Evolutionary conservation across 2,113 vertebrate genomes (phyloP), one percentile per base, ranked within the genome.

Genomic region (Salminus brasiliensis): DNA sequence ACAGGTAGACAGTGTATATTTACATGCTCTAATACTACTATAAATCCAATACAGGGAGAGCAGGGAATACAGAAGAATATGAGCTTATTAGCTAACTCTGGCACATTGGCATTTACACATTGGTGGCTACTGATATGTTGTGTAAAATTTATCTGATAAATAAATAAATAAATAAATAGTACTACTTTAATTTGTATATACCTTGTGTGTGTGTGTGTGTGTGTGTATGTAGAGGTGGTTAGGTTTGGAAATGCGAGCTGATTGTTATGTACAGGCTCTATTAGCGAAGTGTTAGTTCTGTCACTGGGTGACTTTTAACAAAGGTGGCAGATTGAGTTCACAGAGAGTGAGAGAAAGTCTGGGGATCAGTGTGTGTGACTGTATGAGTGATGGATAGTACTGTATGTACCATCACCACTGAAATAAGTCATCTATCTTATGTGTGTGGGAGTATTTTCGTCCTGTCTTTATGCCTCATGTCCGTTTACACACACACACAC

Each of bases 401-500:
- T 39, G 45, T 32, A 73, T 36, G 77, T 73, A 62, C 39, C 69
- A 72, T 53, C 43, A 72, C 55, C 57, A 72, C 62, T 79, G 78
- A 79, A 73, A 72, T 27, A 57, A 79, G 43, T 79, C 68, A 79
- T 47, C 62, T 45, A 70, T 72, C 25, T 76, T 49, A 68, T 45
- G 57, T 72, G 43, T 39, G 77, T 79, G 77, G 77, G 77, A 30
- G 68, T 65, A 53, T 49, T 72, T 63, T 23, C 43, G 23, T 41
- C 60, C 43, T 53, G 45, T 63, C 21, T 66, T 71, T 49, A 78
- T 78, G 43, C 45, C 70, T 79, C 67, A 79, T 1, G n/a, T 72
- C 57, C 12, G 55, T 43, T 65, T 15, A 43, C 47, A 34, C 77
- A 79, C 25, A 39, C 77, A 72, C 77, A 79, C 27, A 27, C 69